Evolutionary conservation across 2,797 vertebrate species (phyloP), one percentile per base, ranked within the genome.

Genomic region (Rhinella marina): DNA sequence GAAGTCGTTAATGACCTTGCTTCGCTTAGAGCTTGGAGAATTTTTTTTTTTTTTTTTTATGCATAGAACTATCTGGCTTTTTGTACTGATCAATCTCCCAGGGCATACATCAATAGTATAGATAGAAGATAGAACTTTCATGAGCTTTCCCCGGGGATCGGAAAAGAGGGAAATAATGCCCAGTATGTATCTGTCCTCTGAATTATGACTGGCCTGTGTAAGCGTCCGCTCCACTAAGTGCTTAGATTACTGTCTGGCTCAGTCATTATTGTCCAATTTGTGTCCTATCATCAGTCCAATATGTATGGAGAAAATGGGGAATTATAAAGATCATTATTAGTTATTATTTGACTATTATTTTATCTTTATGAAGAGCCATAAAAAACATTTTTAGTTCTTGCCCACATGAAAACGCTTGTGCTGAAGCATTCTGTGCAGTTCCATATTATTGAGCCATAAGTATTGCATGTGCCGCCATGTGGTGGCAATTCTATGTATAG

Each of bases 1-100:
- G 88, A 89, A n/a, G 61, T 62, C 79, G 79, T 76, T 89, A 89
- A 89, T 27, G 84, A 86, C 84, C 88, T 72, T 82, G 32, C 32
- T 86, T 86, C 72, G 57, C 80, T 72, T 23, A 77, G 79, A 70
- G 78, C 70, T 81, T 23, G 27, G 62, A 81, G 83, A 32, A 61
- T 41, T 84, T 70, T 29, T 84, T 88, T 72, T 77, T 25, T 41
- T 84, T 70, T 29, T 84, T 88, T 72, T 77, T 25, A 77, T 68
- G 21, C 19, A 62, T 80, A 82, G 81, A 76, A 64, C 68, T 78
- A 62, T 82, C 41, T 85, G 32, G n/a, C 32, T 64, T 61, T 81
- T 84, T 77, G 23, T 83, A 41, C 75, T 64, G 76, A 85, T 88
- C 66, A 50, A 76, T 88, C 87, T 88, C 83, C 77, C 8, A 27